Conservation (phyloP, 2,113 vertebrate genomes). For the Chloebia gouldiae region DNA sequence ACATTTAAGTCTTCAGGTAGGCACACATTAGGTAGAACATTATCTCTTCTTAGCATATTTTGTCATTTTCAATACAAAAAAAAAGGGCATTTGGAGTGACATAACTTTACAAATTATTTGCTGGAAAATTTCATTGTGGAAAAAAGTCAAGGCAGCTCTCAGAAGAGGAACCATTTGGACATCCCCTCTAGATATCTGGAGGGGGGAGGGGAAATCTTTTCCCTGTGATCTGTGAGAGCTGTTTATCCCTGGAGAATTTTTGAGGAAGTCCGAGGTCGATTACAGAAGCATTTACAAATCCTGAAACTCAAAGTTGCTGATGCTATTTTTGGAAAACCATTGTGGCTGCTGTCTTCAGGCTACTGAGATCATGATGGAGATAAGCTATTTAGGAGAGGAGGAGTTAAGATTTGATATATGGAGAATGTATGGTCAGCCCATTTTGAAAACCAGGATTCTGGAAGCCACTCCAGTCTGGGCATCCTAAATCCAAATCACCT, state of each 20-base stretch:
- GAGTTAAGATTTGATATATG: not conserved
- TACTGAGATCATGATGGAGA: not conserved
- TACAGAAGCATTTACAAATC: constrained; percentile 23
- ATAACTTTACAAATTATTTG: not conserved
- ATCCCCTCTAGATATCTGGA: not conserved
- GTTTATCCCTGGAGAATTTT: constrained; percentile 26
- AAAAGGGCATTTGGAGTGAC: not conserved
- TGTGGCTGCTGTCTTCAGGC: not conserved
- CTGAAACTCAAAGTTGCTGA: constrained; percentile 37
- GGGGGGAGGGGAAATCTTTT: not conserved
- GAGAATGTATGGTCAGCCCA: not conserved
- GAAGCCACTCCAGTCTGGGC: not conserved
- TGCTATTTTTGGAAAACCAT: constrained; percentile 37
- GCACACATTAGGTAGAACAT: not conserved
- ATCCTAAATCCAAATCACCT: not conserved
- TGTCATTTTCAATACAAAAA: not conserved
- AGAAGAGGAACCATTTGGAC: not conserved
- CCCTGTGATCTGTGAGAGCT: not conserved
- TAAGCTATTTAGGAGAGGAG: not conserved
- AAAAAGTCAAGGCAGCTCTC: not conserved
- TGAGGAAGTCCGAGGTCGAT: constrained; percentile 29
- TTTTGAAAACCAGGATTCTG: not conserved
- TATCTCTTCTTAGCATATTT: not conserved
- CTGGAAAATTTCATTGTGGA: not conserved
- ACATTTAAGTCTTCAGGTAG: not conserved